These are phyloP conservation scores for Parauchenoglanis ngamensis DNA, from an alignment of 2,797 vertebrate species.

Conservation along the genomic window DNA sequence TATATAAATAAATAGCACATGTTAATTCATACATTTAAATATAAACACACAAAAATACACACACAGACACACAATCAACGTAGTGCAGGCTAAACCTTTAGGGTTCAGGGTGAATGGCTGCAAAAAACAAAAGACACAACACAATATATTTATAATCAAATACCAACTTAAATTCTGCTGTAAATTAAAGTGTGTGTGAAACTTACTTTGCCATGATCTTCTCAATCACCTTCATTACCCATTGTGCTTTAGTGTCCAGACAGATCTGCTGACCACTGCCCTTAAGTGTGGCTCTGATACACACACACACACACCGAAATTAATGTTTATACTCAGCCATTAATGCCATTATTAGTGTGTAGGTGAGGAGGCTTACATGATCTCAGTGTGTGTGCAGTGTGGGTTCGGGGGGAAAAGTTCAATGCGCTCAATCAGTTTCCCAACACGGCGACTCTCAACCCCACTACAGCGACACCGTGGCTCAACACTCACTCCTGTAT, in stretches of 20 bases:
- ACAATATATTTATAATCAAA: neutral
- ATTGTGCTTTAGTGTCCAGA: conserved; percentile 47
- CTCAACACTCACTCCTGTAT: conserved; percentile 45
- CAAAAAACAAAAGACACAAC: conserved; percentile 1
- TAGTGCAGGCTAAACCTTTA: neutral
- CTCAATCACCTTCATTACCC: conserved; percentile 52
- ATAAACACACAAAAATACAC: neutral
- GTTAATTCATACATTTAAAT: neutral
- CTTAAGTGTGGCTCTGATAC: conserved; percentile 57
- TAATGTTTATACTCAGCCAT: neutral
- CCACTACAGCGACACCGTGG: conserved; percentile 60
- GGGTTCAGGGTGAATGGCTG: conserved; percentile 7
- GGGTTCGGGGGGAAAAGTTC: conserved; percentile 54
- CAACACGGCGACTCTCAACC: conserved; percentile 55
- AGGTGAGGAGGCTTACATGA: conserved; percentile 54
- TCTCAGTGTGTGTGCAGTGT: conserved; percentile 61
- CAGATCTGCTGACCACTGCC: conserved; percentile 38
- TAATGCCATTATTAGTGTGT: neutral
- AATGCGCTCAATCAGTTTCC: conserved; percentile 53
- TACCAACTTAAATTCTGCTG: neutral
- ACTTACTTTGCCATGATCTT: conserved; percentile 58
- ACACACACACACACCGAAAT: neutral
- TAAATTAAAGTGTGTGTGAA: neutral
- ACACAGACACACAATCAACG: neutral
- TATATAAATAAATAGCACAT: neutral